These are phyloP conservation scores for Kryptolebias marmoratus DNA, from an alignment of 2,113 vertebrate species.

Conservation along the genomic window DNA sequence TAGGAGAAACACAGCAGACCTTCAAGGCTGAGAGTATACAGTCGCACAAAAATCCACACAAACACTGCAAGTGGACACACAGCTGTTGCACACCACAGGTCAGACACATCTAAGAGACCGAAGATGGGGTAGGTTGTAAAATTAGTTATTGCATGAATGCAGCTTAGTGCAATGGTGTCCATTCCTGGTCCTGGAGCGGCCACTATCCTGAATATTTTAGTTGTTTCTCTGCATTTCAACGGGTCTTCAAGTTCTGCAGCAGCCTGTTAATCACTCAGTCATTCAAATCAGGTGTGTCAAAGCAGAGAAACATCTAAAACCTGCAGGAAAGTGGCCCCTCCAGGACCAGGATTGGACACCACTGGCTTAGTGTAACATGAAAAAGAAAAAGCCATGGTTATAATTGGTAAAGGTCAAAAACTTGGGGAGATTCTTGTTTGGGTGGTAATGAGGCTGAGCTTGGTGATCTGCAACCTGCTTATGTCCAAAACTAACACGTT, in stretches of 20 bases:
- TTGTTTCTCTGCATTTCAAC: no score
- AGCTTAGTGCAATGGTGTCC: background rate
- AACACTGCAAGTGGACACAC: conserved; percentile 5
- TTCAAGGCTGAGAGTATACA: conserved; percentile 21
- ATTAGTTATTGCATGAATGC: conserved; percentile 18
- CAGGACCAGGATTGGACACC: no score
- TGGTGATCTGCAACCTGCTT: background rate
- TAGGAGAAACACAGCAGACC: conserved; percentile 34
- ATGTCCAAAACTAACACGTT: background rate
- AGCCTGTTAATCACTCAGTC: no score
- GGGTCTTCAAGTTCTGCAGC: no score
- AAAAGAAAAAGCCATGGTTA: conserved; percentile 9
- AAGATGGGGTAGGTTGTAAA: conserved; percentile 25
- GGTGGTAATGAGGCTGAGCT: conserved; percentile 11
- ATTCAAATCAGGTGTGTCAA: no score
- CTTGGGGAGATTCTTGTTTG: conserved; percentile 9
- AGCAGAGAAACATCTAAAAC: no score
- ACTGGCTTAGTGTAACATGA: background rate
- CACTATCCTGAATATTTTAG: no score
- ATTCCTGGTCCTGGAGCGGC: no score
- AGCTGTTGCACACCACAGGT: background rate
- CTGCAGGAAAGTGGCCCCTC: no score
- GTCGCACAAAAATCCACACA: conserved; percentile 8
- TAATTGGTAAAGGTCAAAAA: conserved; percentile 36
- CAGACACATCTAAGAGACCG: background rate